Evolutionary conservation across 2,113 vertebrate species (phyloP).

Genomic region (Clarias magur): DNA sequence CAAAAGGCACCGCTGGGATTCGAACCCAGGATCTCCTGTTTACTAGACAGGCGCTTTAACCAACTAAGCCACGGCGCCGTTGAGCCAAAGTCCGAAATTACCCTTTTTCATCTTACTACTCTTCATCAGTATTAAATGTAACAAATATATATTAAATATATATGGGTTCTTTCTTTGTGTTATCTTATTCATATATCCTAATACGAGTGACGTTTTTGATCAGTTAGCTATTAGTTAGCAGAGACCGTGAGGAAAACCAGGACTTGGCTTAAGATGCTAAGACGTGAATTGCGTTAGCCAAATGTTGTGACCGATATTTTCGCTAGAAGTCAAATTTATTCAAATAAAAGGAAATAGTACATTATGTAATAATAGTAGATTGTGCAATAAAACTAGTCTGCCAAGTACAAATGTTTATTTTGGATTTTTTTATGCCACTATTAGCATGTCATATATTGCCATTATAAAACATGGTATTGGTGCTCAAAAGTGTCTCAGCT

Average conservation of each 20-base stretch:
- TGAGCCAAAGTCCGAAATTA: not conserved
- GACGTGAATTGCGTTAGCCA: not conserved
- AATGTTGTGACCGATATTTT: not conserved
- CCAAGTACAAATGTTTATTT: no score
- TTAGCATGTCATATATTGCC: no score
- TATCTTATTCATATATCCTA: not conserved
- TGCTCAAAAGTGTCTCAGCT: no score
- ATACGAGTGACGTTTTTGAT: no score
- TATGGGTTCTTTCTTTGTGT: not conserved
- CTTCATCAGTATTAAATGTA: no score
- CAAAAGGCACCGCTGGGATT: constrained; percentile 31
- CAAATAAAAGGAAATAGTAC: not conserved
- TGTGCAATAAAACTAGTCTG: no score
- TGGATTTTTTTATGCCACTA: not conserved
- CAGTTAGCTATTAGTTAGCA: not conserved
- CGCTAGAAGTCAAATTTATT: not conserved
- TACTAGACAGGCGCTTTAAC: constrained; percentile 31
- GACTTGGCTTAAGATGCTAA: not conserved
- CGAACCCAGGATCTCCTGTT: constrained; percentile 32
- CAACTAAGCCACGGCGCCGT: constrained; percentile 25
- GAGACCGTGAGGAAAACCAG: not conserved
- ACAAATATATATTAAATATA: no score
- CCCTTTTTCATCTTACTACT: not conserved
- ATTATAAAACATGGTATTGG: no score
- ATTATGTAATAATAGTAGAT: not conserved